Conservation (phyloP, 2,113 vertebrate species). For the Macroglossus sobrinus region DNA sequence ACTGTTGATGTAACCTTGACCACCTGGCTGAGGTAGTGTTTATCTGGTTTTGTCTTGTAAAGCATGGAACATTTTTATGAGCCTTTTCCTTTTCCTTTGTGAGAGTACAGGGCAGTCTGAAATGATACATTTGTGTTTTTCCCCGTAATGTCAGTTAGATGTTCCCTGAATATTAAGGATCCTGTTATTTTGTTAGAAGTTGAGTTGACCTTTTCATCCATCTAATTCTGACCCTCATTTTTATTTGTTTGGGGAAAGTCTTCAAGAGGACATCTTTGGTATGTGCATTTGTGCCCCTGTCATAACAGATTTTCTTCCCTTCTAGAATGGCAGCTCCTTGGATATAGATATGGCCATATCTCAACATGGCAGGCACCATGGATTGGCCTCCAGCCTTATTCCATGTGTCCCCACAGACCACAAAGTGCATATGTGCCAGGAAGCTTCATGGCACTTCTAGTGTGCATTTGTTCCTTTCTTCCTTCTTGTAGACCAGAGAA, state of each 20-base stretch:
- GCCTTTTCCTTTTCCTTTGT: not conserved
- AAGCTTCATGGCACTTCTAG: not conserved
- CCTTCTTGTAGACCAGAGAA: not conserved
- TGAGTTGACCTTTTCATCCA: slow-evolving; percentile 35
- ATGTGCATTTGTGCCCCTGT: not conserved
- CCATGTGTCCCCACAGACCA: not conserved
- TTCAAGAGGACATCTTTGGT: not conserved
- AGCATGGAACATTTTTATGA: not conserved
- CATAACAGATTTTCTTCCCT: not conserved
- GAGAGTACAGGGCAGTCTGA: not conserved
- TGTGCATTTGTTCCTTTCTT: not conserved
- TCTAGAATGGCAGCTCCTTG: not conserved
- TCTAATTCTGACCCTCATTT: not conserved
- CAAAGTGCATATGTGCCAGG: not conserved
- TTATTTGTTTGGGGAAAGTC: slow-evolving; percentile 4
- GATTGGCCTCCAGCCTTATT: not conserved
- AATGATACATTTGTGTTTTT: not conserved
- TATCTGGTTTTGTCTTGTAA: not conserved
- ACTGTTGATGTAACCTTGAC: not conserved
- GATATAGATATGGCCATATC: not conserved
- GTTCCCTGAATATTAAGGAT: slow-evolving; percentile 26
- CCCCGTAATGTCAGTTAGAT: not conserved
- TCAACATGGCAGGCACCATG: too few relatives aligned
- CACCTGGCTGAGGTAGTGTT: not conserved
- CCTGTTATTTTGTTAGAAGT: not conserved